These are phyloP conservation scores for Petrocephalus microphthalmus DNA, from an alignment of 2,113 vertebrate genomes.

Conservation along the genomic window DNA sequence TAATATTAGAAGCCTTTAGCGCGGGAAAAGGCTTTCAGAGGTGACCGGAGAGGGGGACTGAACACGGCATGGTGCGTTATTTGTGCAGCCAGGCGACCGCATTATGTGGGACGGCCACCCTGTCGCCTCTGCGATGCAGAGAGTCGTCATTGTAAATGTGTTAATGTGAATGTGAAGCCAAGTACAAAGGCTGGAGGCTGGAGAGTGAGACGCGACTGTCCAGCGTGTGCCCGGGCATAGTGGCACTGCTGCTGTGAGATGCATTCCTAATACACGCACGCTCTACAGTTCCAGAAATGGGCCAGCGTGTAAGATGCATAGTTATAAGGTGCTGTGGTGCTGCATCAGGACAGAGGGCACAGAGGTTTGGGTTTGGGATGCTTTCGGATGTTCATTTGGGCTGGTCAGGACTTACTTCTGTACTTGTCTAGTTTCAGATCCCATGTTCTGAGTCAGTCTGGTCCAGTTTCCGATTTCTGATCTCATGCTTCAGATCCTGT, in stretches of 20 bases:
- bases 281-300: not conserved
- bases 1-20: not conserved
- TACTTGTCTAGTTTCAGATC: no score
- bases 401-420: not conserved
- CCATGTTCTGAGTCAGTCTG: no score
- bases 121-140: constrained; percentile 46
- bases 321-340: not conserved
- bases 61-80: not conserved
- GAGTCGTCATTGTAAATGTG: constrained; percentile 42
- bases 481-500: not conserved
- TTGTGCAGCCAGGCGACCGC: not conserved
- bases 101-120: constrained; percentile 30
- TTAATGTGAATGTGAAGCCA: constrained; percentile 39
- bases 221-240: not conserved
- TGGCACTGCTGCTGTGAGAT: not conserved
- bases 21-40: not conserved
- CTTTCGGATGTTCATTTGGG: not conserved
- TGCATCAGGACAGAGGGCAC: not conserved
- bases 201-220: not conserved
- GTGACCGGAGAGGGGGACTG: not conserved
- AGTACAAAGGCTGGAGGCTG: constrained; percentile 33
- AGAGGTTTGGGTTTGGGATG: not conserved
- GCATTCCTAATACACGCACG: not conserved
- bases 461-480: no score
- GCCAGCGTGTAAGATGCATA: not conserved